A percentile compares a stretch with the other conserved stretches of the same genome.
These are phyloP conservation scores for Acanthurus leucopareius DNA, from an alignment of 2,797 vertebrate species.

Conservation along the genomic window DNA sequence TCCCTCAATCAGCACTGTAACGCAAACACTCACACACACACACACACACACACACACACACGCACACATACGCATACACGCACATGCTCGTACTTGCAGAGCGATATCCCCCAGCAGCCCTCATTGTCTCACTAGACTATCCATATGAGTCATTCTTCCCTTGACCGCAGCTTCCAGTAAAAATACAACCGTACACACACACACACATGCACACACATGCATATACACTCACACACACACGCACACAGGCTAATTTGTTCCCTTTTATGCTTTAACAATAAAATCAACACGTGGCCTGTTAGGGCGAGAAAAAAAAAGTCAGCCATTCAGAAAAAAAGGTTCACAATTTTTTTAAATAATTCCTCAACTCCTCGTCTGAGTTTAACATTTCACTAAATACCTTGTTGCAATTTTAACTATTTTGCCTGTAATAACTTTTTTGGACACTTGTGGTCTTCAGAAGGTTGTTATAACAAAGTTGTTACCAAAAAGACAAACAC, in stretches of 20 bases:
- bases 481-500: too few species aligned
- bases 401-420: too few species aligned
- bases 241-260: constrained; percentile 33
- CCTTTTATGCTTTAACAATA: constrained; percentile 47
- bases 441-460: too few species aligned
- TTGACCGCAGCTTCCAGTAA: constrained; percentile 56
- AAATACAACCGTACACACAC: constrained; percentile 13
- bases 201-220: not conserved
- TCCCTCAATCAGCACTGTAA: constrained; percentile 73
- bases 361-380: not conserved
- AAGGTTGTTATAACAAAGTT: too few species aligned
- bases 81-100: constrained; percentile 37
- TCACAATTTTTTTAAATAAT: not conserved
- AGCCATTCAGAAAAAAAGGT: constrained; percentile 17
- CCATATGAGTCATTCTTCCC: constrained; percentile 66
- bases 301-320: constrained; percentile 19
- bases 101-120: constrained; percentile 49
- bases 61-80: constrained; percentile 18
- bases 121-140: constrained; percentile 72
- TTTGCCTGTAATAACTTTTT: too few species aligned
- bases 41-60: constrained; percentile 38
- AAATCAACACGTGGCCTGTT: constrained; percentile 40
- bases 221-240: constrained; percentile 14
- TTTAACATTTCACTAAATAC: not conserved
- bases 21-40: not conserved